Evolutionary conservation across 2,113 vertebrate species (phyloP).

Genomic region (Toxotes jaculatrix): DNA sequence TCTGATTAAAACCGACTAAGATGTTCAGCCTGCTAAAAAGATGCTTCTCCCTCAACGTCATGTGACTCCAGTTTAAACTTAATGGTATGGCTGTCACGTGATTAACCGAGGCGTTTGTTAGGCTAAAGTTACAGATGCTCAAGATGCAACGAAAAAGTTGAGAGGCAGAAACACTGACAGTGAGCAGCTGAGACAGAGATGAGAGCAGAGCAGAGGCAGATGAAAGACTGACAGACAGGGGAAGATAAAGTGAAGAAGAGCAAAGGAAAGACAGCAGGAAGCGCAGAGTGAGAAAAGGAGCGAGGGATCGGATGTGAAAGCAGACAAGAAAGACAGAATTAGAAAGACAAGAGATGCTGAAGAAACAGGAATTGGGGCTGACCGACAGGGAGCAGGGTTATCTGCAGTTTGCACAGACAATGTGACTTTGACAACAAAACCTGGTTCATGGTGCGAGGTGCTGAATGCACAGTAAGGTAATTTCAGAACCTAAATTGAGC

Average conservation of each 20-base stretch:
- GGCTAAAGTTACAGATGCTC: slow-evolving; percentile 15
- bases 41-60: slow-evolving; percentile 13
- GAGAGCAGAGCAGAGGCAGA: slow-evolving; percentile 41
- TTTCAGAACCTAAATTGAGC: slow-evolving; percentile 7
- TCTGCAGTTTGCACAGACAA: slow-evolving; percentile 41
- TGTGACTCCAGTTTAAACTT: slow-evolving; percentile 38
- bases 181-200: slow-evolving; percentile 23
- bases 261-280: slow-evolving; percentile 26
- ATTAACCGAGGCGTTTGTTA: slow-evolving; percentile 30
- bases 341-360: slow-evolving; percentile 31
- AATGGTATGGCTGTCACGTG: slow-evolving; percentile 47
- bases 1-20: slow-evolving; percentile 47
- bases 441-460: neutral
- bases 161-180: slow-evolving; percentile 9
- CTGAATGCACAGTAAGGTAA: neutral
- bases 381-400: slow-evolving; percentile 44
- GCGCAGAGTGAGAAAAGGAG: slow-evolving; percentile 23
- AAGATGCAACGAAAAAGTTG: neutral
- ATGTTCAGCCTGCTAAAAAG: slow-evolving; percentile 29
- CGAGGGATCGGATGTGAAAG: slow-evolving; percentile 40
- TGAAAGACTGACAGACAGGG: slow-evolving; percentile 46
- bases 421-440: slow-evolving; percentile 22
- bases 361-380: slow-evolving; percentile 41
- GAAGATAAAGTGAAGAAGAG: slow-evolving; percentile 32
- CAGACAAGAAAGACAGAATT: slow-evolving; percentile 40